A percentile compares a stretch with the other conserved stretches of the same genome.
Conservation (phyloP, 2,113 vertebrate species). For the Asarcornis scutulata region DNA sequence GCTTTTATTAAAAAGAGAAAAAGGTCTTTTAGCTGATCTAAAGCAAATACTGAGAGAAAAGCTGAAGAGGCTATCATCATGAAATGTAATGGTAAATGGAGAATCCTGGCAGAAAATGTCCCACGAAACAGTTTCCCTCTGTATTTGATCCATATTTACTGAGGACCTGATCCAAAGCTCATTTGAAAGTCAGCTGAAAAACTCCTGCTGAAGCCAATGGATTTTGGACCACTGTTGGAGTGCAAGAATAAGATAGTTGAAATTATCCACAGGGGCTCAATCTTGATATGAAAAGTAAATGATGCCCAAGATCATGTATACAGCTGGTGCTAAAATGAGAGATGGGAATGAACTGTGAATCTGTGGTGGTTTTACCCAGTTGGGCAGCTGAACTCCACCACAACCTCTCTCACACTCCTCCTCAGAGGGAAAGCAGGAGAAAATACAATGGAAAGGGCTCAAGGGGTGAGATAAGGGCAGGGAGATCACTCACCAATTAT, state of each 20-base stretch:
- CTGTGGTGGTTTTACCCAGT: too few relatives aligned
- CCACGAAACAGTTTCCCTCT: not conserved
- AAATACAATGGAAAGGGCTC: too few relatives aligned
- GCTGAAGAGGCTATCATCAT: not conserved
- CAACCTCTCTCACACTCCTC: too few relatives aligned
- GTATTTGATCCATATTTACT: not conserved
- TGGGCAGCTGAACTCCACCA: too few relatives aligned
- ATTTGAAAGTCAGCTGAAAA: conserved; percentile 30
- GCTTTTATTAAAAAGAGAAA: conserved; percentile 66
- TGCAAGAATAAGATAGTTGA: not conserved
- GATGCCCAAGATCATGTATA: not conserved
- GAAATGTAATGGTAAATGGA: conserved; percentile 40
- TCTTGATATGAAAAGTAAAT: conserved; percentile 1
- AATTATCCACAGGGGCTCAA: not conserved
- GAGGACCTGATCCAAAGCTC: not conserved
- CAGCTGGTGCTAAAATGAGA: conserved; percentile 1
- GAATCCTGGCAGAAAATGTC: not conserved
- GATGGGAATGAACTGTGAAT: not conserved
- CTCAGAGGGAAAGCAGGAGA: too few relatives aligned
- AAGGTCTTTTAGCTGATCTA: conserved; percentile 42
- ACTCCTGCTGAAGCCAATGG: not conserved
- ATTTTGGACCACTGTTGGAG: not conserved
- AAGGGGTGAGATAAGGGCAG: too few relatives aligned
- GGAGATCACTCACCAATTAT: too few relatives aligned
- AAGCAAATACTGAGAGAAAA: conserved; percentile 45